Evolutionary conservation across 2,113 vertebrate species (phyloP).

Genomic region (Crotalus viridis): DNA sequence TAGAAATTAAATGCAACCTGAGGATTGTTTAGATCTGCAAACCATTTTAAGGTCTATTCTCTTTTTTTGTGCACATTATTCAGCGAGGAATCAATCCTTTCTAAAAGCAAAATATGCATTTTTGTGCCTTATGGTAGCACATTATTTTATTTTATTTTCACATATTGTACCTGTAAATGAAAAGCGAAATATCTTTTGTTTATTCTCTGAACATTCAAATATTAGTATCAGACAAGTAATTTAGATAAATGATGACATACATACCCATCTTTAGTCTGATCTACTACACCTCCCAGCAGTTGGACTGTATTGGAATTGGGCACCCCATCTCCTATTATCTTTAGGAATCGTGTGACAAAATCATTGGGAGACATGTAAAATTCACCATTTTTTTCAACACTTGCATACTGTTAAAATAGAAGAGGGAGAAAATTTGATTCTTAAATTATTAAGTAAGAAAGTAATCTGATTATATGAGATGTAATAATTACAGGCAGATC

Average conservation of each 20-base stretch:
- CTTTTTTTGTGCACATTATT: neutral
- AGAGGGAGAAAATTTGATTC: conserved; percentile 2
- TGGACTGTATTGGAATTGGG: conserved; percentile 75
- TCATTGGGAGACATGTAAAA: conserved; percentile 83
- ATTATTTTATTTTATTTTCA: conserved; percentile 15
- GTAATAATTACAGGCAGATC: neutral
- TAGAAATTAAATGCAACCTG: neutral
- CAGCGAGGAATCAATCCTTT: neutral
- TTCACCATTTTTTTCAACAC: conserved; percentile 83
- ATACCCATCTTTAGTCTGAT: conserved; percentile 89
- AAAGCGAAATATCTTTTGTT: neutral
- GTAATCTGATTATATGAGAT: neutral
- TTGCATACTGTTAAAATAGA: conserved; percentile 78
- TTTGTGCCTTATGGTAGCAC: neutral
- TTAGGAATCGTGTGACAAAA: conserved; percentile 81
- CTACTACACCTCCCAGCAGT: conserved; percentile 82
- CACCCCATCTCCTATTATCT: conserved; percentile 76
- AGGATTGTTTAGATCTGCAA: neutral
- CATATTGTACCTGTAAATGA: neutral
- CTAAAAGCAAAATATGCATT: neutral
- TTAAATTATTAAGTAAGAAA: conserved; percentile 18
- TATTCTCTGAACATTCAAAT: neutral
- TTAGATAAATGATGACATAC: conserved; percentile 37
- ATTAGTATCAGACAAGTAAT: conserved; percentile 5
- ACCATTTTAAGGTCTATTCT: neutral